Percentiles rank a stretch among this genome's conserved stretches.
Conservation (phyloP, 2,113 vertebrate genomes). For the Merops nubicus region DNA sequence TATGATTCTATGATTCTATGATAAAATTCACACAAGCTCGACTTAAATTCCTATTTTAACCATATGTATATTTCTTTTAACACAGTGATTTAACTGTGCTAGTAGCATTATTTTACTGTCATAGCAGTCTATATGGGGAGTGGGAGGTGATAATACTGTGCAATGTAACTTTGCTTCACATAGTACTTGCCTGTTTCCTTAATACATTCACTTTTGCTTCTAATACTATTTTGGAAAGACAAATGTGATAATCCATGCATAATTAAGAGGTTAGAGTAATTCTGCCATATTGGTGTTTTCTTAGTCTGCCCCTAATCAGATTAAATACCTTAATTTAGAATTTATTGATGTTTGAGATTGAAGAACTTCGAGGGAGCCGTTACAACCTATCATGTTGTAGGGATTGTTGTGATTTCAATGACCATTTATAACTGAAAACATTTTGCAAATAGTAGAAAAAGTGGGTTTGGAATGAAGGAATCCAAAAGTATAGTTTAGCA, state of each 20-base stretch:
- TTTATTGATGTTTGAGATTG: background rate
- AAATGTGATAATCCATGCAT: conserved; percentile 31
- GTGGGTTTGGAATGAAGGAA: background rate
- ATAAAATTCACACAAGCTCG: too few species aligned
- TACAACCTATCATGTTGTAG: background rate
- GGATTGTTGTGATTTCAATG: background rate
- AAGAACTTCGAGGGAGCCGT: background rate
- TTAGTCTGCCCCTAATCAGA: conserved; percentile 31
- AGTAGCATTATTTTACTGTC: background rate
- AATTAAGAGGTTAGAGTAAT: conserved; percentile 41
- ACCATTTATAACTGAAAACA: background rate
- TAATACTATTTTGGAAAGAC: conserved; percentile 10
- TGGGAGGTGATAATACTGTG: background rate
- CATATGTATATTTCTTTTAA: background rate
- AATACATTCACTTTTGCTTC: conserved; percentile 1
- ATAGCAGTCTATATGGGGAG: background rate
- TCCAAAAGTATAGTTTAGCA: background rate
- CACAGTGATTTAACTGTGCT: background rate
- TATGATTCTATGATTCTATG: too few species aligned
- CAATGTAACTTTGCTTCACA: background rate
- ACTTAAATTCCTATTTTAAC: background rate
- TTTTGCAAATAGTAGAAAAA: background rate
- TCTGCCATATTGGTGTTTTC: conserved; percentile 22
- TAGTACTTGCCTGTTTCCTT: background rate
- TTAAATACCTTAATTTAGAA: conserved; percentile 34